Evolutionary conservation across 2,113 vertebrate genomes (phyloP), one percentile per base, ranked within the genome.

Genomic region (Regulus satrapa): DNA sequence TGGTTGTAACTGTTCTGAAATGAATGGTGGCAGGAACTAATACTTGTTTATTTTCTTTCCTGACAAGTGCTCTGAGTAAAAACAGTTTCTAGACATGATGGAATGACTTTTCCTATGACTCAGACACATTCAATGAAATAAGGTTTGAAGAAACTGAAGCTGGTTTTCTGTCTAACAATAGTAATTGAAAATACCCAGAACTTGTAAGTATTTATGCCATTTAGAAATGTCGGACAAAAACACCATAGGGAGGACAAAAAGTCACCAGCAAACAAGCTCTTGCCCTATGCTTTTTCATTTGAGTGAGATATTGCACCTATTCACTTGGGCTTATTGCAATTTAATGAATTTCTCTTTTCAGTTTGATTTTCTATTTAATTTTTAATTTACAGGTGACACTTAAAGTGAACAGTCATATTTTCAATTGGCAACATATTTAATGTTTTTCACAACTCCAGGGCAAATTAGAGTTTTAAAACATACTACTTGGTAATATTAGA

Each of bases 21-120:
- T 95, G 92, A 96, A 91, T 94, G 85, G 92, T 84, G 94, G 85
- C 91, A 95, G 92, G 87, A 96, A 96, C 95, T 92, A 97, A 94
- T 94, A 87, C 92, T 93, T 95, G 93, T 96, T 97, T 97, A 94
- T 95, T 97, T 97, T 96, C 92, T 96, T 97, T 97, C 93, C 96
- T 92, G 93, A 95, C 96, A 96, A 95, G 91, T 71, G 69, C 87
- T 92, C 79, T 95, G 94, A 97, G 89, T 96, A 96, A 94, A 96
- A 96, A 92, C 78, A 92, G 91, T 93, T 89, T 97, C 95, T 97
- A 97, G 94, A 96, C 92, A 96, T 94, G 96, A 96, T 96, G 95
- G 96, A 95, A 95, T 97, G 91, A 95, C 96, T 96, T 96, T 96
- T 97, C 94, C 91, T 97, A 74, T 96, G 94, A 97, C 87, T 97